Base-by-base conservation (phyloP, 2,797 vertebrate species). In the Clarias pachynema region DNA sequence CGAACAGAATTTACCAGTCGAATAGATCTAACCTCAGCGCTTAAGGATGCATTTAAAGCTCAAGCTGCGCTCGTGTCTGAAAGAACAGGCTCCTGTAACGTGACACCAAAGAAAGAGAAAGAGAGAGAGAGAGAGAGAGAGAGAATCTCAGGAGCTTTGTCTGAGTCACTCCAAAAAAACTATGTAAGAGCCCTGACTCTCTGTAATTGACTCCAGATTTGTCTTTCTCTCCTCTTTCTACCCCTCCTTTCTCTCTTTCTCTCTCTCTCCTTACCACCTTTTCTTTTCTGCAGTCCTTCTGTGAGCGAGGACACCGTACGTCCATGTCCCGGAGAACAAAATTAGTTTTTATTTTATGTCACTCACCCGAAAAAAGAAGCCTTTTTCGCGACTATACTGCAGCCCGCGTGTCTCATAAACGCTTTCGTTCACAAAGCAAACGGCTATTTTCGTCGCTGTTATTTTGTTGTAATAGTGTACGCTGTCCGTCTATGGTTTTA, bases 81-180 rank as follows among this genome's bases (percentile, higher is more conserved):
- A 59, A 57, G 68, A 73, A 84, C 82, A 69, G 81, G 20, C 80
- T 70, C 73, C 70, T 83, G 85, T 87, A 84, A 81, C 59, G 29
- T 18, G 83, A 84, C 74, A 79, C 79, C 78, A 73, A 31, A 72
- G 65, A n/a, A n/a, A 26, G 68, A 57, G 59, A 22, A 69, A 65
- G 60, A 84, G 62, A 77, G 73, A 73, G 78, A 81, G 57, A 70
- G 74, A 37, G 62, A 40, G 81, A 53, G 34, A 79, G 80, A 73
- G 63, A 59, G n/a, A 72, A 78, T 84, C 79, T 85, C 83, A 78
- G 53, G 79, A 83, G 83, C 89, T 79, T 87, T 53, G 88, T 86
- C 92, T 95, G 93, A 95, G 94, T 94, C 94, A 94, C 90, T 83
- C 88, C 92, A 91, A 92, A 94, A 83, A 91, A 95, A 94, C 88